A percentile compares a stretch with the other conserved stretches of the same genome.
phyloP scores from a whole-genome alignment of 2,797 vertebrate genomes.

The Takifugu rubripes region DNA sequence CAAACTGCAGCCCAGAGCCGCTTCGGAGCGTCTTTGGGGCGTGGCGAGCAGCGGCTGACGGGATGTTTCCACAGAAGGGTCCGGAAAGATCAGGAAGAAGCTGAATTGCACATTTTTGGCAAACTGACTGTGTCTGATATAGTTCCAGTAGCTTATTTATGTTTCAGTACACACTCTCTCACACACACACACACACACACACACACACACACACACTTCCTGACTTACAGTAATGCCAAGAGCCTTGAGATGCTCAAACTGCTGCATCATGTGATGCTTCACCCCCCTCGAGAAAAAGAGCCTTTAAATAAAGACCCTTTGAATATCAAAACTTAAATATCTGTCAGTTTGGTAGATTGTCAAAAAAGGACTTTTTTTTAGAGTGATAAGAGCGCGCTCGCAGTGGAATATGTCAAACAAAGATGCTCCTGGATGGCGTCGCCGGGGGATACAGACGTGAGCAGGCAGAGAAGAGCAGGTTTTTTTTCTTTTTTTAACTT shows the following conservation, averaged over 20 bases:
- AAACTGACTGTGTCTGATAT: slow-evolving; percentile 44
- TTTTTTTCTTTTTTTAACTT: slow-evolving; percentile 25
- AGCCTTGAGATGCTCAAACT: slow-evolving; percentile 46
- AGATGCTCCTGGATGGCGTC: slow-evolving; percentile 52
- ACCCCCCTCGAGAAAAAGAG: slow-evolving; percentile 28
- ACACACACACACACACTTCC: slow-evolving; percentile 47
- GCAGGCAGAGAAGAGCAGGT: slow-evolving; percentile 29
- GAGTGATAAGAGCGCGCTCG: slow-evolving; percentile 13
- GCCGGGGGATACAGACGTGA: slow-evolving; percentile 29
- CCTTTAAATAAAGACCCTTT: slow-evolving; percentile 63
- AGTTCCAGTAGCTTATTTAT: slow-evolving; percentile 69
- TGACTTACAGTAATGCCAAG: slow-evolving; percentile 53
- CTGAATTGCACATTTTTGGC: slow-evolving; percentile 54
- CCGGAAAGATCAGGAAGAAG: slow-evolving; percentile 1
- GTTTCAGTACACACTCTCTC: slow-evolving; percentile 45
- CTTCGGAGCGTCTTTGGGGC: no score
- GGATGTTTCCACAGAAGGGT: slow-evolving; percentile 16
- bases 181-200: slow-evolving; percentile 41
- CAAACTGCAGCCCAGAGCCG: no score
- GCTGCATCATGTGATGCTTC: slow-evolving; percentile 54
- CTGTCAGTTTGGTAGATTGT: slow-evolving; percentile 64
- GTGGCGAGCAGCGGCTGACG: no score
- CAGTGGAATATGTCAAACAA: slow-evolving; percentile 29
- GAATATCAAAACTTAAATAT: slow-evolving; percentile 62
- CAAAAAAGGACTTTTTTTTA: slow-evolving; percentile 43